Base-by-base conservation (phyloP, 1,140 invertebrate genomes). In the Ephestia elutella region DNA sequence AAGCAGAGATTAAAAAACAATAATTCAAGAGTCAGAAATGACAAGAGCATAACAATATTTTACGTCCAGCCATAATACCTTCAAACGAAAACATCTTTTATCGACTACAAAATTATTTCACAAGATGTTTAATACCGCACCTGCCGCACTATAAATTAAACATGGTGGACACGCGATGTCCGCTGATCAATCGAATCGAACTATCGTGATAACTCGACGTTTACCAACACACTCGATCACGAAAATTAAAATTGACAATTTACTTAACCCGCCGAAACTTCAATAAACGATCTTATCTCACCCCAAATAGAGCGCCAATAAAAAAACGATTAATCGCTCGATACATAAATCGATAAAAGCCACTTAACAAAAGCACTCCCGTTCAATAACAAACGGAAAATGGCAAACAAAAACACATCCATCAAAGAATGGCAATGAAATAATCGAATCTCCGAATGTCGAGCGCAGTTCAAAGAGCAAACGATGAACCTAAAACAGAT, bases 401-500 rank as follows among this genome's bases (percentile, higher is more conserved):
- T 60, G 70, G 60, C 65, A 68, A 80, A 73, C 68, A 58, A 78
- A 76, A 82, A 76, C 71, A 70, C 76, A 83, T 82, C 85, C 85
- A 87, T 87, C 81, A 83, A 83, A 86, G 79, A 78, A 82, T 72
- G 70, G 75, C 72, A 79, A 82, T 74, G 75, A 79, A 82, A 85
- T 86, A 85, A 86, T 86, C 78, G 76, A 83, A 81, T 86, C 75
- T 64, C 62, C 71, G 74, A 84, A 82, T 72, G 73, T 73, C 73
- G 81, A 80, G 75, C 65, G 76, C 73, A 73, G 81, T 71, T 80
- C 80, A 86, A 87, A 87, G 78, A 64, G 75, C 73, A 63, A 71
- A 76, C 72, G 74, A 75, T 73, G 73, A 77, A 80, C 75, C 82
- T 71, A 75, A 78, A 86, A 20, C 75, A 80, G 73, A 85, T 75